Evolutionary conservation across 2,888 invertebrate genomes (phyloP).

Genomic region (Icerya purchasi): DNA sequence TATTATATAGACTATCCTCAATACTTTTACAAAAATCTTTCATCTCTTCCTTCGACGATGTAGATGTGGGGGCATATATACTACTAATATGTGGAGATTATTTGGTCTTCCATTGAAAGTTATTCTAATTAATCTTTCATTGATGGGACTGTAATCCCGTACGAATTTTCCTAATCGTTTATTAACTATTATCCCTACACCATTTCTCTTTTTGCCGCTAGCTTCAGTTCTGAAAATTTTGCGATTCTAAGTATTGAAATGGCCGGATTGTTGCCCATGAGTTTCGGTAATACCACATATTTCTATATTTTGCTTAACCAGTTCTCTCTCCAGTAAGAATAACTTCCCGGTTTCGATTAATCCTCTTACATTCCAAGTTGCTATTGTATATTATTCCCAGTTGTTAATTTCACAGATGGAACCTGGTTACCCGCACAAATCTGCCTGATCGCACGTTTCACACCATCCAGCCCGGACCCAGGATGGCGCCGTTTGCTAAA

Average conservation of each 20-base stretch:
- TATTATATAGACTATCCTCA: not conserved
- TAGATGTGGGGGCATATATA: not conserved
- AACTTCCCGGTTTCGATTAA: not conserved
- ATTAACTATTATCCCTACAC: not conserved
- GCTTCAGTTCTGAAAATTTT: not conserved
- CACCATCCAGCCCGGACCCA: not conserved
- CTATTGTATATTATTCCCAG: not conserved
- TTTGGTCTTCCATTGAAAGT: not conserved
- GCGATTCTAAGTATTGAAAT: not conserved
- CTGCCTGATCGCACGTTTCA: not conserved
- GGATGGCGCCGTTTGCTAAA: not conserved
- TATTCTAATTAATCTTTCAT: not conserved
- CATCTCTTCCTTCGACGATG: not conserved
- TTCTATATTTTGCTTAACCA: not conserved
- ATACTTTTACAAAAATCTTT: not conserved
- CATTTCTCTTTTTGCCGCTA: not conserved
- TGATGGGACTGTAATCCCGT: not conserved
- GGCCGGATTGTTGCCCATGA: not conserved
- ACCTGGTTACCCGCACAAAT: not conserved
- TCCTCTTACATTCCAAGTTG: slow-evolving; percentile 3
- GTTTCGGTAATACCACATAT: not conserved
- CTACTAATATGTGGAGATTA: not conserved
- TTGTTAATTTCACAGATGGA: not conserved
- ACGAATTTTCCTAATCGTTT: not conserved
- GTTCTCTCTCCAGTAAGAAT: not conserved